Base-by-base conservation (phyloP, 2,888 invertebrate genomes). In the Ochlodes sylvanus region DNA sequence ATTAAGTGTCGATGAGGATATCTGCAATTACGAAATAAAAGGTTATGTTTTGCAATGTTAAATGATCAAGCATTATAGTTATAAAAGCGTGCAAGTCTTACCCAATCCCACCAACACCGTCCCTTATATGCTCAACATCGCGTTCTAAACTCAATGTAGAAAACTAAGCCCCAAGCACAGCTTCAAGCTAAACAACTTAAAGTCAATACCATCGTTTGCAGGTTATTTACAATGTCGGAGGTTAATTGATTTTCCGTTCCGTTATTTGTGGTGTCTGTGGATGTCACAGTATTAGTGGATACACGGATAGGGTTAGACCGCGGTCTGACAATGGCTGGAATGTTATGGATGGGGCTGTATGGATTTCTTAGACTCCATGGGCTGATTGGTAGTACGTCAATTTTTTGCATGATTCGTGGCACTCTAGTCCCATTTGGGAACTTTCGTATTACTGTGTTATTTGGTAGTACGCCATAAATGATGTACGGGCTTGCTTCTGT, bases 391-490 rank as follows among this genome's bases (percentile, higher is more conserved):
- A 94, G 89, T 89, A 94, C 87, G 87, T 94, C 94, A 90, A 94
- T 93, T 88, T 92, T 92, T 88, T 92, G 92, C 85, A 89, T 90
- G 82, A 92, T 85, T 82, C 96, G 95, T 88, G 96, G 96, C 87
- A 96, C 95, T 88, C 95, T 92, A 84, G 96, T 96, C 86, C 97
- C 97, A 81, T 97, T 97, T 74, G 96, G 96, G 85, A 95, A 97
- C 92, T 96, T 96, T 90, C 96, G 95, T 84, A 97, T 95, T 86
- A 96, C 93, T 85, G 95, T 96, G 89, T 96, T 96, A 93, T 96
- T 96, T 76, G 96, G 96, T 86, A 95, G 95, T 80, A 96, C 94
- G 84, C 96, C 96, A 80, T 96, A 96, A 84, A 96, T 94, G 78
- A 96, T 95, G 86, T 95, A 96, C 74, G 96, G 96, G 82, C 94